A percentile compares a stretch with the other conserved stretches of the same genome.
phyloP scores from a whole-genome alignment of 1,140 invertebrate species.

The Sycophaga agraensis region DNA sequence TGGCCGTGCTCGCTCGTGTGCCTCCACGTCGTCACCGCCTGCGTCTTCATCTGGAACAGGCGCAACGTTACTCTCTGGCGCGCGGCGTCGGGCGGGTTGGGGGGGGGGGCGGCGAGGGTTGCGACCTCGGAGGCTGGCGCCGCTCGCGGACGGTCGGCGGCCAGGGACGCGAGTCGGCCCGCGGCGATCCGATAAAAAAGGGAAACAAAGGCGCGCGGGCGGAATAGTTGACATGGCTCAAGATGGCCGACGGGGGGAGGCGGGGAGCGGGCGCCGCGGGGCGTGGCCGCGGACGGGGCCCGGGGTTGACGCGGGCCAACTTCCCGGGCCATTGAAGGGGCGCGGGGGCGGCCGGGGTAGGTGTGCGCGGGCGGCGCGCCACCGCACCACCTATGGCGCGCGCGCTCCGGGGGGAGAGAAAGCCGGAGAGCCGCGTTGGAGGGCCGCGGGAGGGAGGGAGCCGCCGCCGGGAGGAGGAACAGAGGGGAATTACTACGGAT shows the following conservation, averaged over 20 bases:
- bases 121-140: no score
- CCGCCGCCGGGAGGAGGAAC: background rate
- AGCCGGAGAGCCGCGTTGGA: background rate
- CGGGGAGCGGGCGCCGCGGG: conserved; percentile 16
- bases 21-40: conserved; percentile 68
- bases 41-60: conserved; percentile 70
- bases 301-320: background rate
- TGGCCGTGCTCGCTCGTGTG: conserved; percentile 68
- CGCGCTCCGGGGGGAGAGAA: background rate
- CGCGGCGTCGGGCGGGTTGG: no score
- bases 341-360: conserved; percentile 12
- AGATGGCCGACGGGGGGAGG: conserved; percentile 37
- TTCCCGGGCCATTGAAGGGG: background rate
- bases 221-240: conserved; percentile 36
- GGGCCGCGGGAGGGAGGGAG: conserved; percentile 2
- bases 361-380: conserved; percentile 19
- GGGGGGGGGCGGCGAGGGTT: no score
- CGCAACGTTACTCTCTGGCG: no score
- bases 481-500: conserved; percentile 46
- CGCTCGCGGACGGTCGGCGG: no score
- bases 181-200: background rate
- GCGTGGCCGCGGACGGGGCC: conserved; percentile 32
- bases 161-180: no score
- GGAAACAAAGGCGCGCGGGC: background rate
- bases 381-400: conserved; percentile 40